Percentiles rank a stretch among this genome's conserved stretches.
Evolutionary conservation across 2,888 invertebrate genomes (phyloP).

Genomic region (Athalia rosae): DNA sequence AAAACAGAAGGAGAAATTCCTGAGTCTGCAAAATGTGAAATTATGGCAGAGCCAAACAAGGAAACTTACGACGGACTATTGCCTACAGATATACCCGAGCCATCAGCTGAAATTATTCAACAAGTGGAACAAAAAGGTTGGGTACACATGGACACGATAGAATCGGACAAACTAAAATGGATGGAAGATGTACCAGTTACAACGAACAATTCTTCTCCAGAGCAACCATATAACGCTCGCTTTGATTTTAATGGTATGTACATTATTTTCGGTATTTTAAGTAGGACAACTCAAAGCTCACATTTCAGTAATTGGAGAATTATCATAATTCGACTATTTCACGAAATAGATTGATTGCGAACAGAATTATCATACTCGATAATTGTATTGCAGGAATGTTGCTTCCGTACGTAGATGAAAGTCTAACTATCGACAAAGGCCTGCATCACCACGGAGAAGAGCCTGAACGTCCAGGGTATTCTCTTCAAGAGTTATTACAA

Average conservation of each 20-base stretch:
- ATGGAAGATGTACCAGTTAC: constrained; percentile 82
- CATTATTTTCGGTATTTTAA: too few relatives aligned
- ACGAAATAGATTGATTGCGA: neutral
- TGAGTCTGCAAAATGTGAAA: neutral
- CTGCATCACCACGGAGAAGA: constrained; percentile 96
- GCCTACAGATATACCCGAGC: constrained; percentile 60
- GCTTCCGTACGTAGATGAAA: constrained; percentile 82
- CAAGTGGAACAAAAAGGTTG: constrained; percentile 80
- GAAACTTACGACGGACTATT: neutral
- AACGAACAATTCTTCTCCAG: constrained; percentile 68
- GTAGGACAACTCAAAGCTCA: too few relatives aligned
- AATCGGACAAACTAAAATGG: constrained; percentile 92
- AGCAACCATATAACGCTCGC: constrained; percentile 84
- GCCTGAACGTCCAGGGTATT: constrained; percentile 92
- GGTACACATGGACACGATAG: constrained; percentile 91
- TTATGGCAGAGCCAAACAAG: neutral
- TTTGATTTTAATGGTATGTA: constrained; percentile 85
- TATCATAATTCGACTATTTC: neutral
- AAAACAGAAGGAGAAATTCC: neutral
- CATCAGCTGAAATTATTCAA: constrained; percentile 63
- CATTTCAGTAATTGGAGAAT: neutral
- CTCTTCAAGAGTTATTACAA: constrained; percentile 90
- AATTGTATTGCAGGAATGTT: constrained; percentile 76
- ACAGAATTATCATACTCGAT: neutral
- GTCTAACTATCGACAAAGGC: constrained; percentile 77